Evolutionary conservation across 2,797 vertebrate species (phyloP), one percentile per base, ranked within the genome.

Genomic region (Macropodus opercularis): DNA sequence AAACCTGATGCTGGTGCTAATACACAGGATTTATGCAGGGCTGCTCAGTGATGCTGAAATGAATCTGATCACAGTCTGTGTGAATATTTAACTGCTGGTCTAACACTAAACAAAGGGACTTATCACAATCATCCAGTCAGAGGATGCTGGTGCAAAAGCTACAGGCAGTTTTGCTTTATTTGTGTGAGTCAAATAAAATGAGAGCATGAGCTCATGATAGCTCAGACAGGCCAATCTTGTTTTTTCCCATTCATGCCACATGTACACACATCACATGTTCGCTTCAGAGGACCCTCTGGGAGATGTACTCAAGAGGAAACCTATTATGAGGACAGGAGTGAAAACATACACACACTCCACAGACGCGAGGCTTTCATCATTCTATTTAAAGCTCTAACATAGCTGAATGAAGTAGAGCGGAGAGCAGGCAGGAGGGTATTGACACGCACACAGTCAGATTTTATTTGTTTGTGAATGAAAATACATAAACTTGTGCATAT

Each of bases 261-360:
- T 44, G 32, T n/a, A 43, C 21, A 54, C 55, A 22, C 6, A 4
- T 49, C 22, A 55, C 26, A 48, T 61, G 63, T 59, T 59, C 52
- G 72, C 24, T 62, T 21, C 50, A 21, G 42, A 72, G 53, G 42
- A 50, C 34, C 70, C 72, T 72, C 1, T 1, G 72, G 73, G 60
- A 74, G 61, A 67, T 59, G 46, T 58, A 72, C 69, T 79, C 60
- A 39, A 51, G 64, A 73, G 67, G 42, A 79, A 79, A 69, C 8
- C 59, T 72, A 69, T 77, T 80, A 77, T 74, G 63, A 77, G 75
- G 72, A 77, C 79, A 78, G 61, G 14, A 64, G 43, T 23, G 49
- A 52, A 72, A 49, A 58, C 51, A 54, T 49, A 40, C 52, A 34
- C 50, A 22, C 57, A 41, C 58, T 36, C 44, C 9, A 42, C 29